phyloP scores from a whole-genome alignment of 2,113 vertebrate genomes.

The Ginglymostoma cirratum region DNA sequence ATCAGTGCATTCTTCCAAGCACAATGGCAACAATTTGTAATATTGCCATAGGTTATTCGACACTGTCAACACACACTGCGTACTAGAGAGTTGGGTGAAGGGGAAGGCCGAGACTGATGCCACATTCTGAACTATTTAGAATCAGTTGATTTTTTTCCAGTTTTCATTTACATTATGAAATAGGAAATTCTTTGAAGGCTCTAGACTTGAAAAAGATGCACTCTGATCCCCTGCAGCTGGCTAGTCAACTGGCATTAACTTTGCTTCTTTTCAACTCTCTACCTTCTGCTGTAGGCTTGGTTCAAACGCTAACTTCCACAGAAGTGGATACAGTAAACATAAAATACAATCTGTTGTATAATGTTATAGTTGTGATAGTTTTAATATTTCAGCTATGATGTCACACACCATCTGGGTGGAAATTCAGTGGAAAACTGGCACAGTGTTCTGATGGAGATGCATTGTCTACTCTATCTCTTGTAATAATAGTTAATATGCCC shows the following conservation, averaged over 20 bases:
- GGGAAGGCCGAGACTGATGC: background rate
- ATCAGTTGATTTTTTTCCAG: background rate
- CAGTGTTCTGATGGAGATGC: too few species aligned
- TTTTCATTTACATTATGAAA: background rate
- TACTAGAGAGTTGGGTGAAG: background rate
- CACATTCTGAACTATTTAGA: background rate
- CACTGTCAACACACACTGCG: too few species aligned
- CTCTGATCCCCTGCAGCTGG: background rate
- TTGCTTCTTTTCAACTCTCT: background rate
- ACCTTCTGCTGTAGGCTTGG: background rate
- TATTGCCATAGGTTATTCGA: too few species aligned
- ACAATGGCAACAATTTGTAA: too few species aligned
- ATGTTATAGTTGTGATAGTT: too few species aligned
- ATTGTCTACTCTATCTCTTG: too few species aligned
- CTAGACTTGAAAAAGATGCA: background rate
- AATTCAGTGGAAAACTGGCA: too few species aligned
- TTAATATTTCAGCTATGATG: too few species aligned
- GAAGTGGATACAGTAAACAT: background rate
- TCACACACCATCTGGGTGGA: too few species aligned
- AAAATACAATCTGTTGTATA: background rate
- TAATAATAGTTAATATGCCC: too few species aligned
- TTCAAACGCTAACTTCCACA: background rate
- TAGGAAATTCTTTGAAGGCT: background rate
- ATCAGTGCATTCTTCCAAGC: too few species aligned
- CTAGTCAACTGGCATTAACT: background rate